Evolutionary conservation across 2,797 vertebrate genomes (phyloP).

Genomic region (Ctenosaura bakeri): DNA sequence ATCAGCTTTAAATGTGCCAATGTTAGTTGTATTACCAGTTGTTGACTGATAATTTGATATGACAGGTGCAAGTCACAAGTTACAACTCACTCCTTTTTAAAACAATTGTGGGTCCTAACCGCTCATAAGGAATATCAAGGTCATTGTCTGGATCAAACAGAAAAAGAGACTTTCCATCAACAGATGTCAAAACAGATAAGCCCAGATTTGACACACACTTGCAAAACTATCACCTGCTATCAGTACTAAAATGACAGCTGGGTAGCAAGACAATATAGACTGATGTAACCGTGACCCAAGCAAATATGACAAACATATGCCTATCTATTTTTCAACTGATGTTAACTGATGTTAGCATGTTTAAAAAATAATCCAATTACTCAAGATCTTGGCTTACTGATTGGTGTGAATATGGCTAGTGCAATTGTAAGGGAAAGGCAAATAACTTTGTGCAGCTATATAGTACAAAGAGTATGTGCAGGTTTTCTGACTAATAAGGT

Average conservation of each 20-base stretch:
- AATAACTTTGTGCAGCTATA: conserved; percentile 33
- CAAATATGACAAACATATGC: conserved; percentile 77
- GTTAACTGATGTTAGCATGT: conserved; percentile 56
- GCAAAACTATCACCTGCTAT: conserved; percentile 82
- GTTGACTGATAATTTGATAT: conserved; percentile 72
- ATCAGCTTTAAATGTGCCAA: conserved; percentile 63
- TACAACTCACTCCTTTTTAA: conserved; percentile 64
- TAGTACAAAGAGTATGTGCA: neutral
- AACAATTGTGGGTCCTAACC: conserved; percentile 65
- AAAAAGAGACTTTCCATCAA: conserved; percentile 81
- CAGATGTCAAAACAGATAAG: conserved; percentile 90
- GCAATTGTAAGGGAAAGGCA: conserved; percentile 33
- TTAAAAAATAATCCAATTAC: conserved; percentile 61
- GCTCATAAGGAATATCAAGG: conserved; percentile 76
- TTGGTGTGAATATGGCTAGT: neutral
- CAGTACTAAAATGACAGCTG: conserved; percentile 80
- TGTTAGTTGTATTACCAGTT: conserved; percentile 65
- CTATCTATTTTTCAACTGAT: conserved; percentile 63
- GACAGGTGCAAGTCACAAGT: conserved; percentile 68
- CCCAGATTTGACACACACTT: conserved; percentile 84
- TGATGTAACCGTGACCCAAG: conserved; percentile 80
- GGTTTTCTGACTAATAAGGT: conserved; percentile 7
- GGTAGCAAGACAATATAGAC: conserved; percentile 80
- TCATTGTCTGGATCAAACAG: conserved; percentile 78
- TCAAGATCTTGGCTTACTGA: neutral